phyloP scores from a whole-genome alignment of 2,797 vertebrate species.

The Manis javanica region DNA sequence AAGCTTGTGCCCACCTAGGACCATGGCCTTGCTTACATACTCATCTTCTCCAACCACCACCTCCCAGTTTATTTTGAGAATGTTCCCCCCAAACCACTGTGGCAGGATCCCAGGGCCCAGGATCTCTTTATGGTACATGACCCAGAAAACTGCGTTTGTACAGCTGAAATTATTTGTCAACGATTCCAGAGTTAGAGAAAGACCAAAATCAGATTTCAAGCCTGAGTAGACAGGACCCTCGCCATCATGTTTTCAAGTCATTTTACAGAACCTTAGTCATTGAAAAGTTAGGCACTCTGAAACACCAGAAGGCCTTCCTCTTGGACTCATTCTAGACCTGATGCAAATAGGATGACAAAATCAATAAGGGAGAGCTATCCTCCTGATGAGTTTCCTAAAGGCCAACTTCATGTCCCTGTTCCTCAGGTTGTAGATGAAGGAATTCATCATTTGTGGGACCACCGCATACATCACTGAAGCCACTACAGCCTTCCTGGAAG shows the following conservation, averaged over 20 bases:
- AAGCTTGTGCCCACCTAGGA: neutral
- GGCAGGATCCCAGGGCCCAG: neutral
- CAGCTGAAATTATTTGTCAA: neutral
- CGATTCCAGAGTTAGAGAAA: neutral
- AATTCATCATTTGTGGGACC: slow-evolving; percentile 72
- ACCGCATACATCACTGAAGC: slow-evolving; percentile 63
- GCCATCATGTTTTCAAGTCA: neutral
- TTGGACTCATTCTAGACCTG: neutral
- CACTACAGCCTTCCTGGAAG: neutral
- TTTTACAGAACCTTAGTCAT: neutral
- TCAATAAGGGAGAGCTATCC: neutral
- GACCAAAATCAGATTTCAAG: neutral
- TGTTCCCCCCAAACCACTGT: neutral
- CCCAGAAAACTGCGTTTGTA: neutral
- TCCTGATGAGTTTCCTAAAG: slow-evolving; percentile 16
- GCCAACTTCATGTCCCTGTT: slow-evolving; percentile 70
- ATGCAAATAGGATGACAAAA: neutral
- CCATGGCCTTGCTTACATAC: neutral
- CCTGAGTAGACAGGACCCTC: neutral
- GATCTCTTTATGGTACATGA: neutral
- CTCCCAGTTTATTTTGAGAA: neutral
- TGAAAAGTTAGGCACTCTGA: neutral
- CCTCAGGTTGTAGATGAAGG: slow-evolving; percentile 77
- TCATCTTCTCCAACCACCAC: neutral
- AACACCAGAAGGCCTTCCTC: neutral